Percentiles rank a stretch among this genome's conserved stretches.
Evolutionary conservation across 1,140 invertebrate species (phyloP).

Genomic region (Helicoverpa armigera): DNA sequence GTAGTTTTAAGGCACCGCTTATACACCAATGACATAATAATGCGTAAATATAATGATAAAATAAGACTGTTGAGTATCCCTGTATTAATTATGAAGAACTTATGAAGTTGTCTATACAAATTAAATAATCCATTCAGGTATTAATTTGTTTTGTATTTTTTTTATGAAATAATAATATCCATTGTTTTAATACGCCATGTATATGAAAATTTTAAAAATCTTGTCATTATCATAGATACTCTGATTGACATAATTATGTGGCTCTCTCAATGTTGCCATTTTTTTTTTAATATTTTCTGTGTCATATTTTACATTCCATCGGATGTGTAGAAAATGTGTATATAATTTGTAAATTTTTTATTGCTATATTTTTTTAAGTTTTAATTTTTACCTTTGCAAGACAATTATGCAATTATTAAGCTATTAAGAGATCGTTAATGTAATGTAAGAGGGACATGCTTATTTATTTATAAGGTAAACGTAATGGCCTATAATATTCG

Average conservation of each 20-base stretch:
- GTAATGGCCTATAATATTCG: slow-evolving; percentile 15
- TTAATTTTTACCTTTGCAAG: not conserved
- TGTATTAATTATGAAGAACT: not conserved
- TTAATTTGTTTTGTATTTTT: too few relatives aligned
- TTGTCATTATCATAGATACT: too few relatives aligned
- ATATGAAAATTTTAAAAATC: too few relatives aligned
- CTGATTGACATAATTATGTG: not conserved
- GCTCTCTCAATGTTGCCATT: slow-evolving; percentile 20
- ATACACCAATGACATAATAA: slow-evolving; percentile 8
- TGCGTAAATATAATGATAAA: slow-evolving; percentile 8
- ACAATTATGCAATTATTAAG: slow-evolving; percentile 15
- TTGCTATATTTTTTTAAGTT: not conserved
- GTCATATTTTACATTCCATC: slow-evolving; percentile 13
- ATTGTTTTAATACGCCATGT: not conserved
- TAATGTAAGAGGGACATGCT: not conserved
- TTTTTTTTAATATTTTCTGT: slow-evolving; percentile 2
- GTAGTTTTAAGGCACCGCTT: slow-evolving; percentile 8
- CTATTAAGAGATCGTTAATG: not conserved
- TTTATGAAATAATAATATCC: not conserved
- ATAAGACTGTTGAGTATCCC: slow-evolving; percentile 25
- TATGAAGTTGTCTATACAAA: not conserved
- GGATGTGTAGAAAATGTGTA: not conserved
- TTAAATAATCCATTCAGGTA: too few relatives aligned
- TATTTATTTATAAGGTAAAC: slow-evolving; percentile 24
- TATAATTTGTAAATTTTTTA: not conserved